Conservation (phyloP, 1,140 invertebrate genomes). For the Pentalonia nigronervosa region DNA sequence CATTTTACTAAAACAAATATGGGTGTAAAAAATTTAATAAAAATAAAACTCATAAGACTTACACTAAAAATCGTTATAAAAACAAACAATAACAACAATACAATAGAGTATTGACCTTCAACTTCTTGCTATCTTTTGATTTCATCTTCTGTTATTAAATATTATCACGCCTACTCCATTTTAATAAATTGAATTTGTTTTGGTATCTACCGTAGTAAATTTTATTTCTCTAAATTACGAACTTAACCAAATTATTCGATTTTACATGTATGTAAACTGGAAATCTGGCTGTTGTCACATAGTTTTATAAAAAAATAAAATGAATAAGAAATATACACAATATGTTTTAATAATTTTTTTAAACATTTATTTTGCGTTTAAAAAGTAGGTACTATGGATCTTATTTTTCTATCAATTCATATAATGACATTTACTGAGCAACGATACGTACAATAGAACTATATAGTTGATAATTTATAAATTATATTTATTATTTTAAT, state of each 20-base stretch:
- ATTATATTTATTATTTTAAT: background rate
- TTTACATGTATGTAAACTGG: background rate
- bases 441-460: background rate
- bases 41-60: background rate
- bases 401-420: background rate
- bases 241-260: background rate
- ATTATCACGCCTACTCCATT: background rate
- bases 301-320: background rate
- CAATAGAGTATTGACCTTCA: background rate
- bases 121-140: background rate
- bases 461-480: background rate
- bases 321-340: background rate
- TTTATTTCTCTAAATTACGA: background rate
- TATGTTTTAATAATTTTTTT: background rate
- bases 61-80: background rate
- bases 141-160: background rate
- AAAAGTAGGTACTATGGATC: too few species aligned
- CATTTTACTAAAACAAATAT: background rate
- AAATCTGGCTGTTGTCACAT: background rate
- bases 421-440: background rate
- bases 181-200: background rate
- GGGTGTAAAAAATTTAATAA: background rate
- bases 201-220: background rate
- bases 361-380: background rate
- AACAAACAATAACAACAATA: background rate